Base-by-base conservation (phyloP, 2,888 invertebrate genomes). In the Seira ritae region DNA sequence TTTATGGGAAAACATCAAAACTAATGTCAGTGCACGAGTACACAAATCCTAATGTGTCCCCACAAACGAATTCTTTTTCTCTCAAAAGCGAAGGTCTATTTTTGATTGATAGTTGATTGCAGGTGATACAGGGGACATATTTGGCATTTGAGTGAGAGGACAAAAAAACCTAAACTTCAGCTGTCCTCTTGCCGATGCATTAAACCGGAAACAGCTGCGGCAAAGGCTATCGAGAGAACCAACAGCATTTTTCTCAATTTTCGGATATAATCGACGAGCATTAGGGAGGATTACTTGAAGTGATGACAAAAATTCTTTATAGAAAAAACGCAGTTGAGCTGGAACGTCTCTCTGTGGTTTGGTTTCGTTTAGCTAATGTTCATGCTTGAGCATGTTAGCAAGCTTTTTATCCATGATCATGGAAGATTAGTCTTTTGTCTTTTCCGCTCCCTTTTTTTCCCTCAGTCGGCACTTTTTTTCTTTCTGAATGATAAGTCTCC, bases 141-240 rank as follows among this genome's bases (percentile, higher is more conserved):
- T 55, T 17, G 55, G 55, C 31, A 31, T 31, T 31, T 31, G 31
- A n/a, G n/a, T n/a, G n/a, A n/a, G n/a, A 31, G 31, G 55, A 31
- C 31, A 31, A 31, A 55, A 55, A 55, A 42, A 42, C 6, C 12
- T n/a, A 55, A 55, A 55, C 55, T 17, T 55, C 17, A 55, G 15
- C 17, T 55, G 55, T 55, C 55, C 55, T 8, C 12, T 55, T n/a
- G n/a, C 15, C 17, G 74, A 74, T 81, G 75, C 37, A 81, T 76
- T 70, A 8, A 72, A 72, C 76, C 81, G 81, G 81, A 81, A 81
- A 76, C 81, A 76, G 81, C 81, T 81, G 81, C 55, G 81, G 71
- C 81, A 76, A 71, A 70, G 71, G 12, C 6, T 42, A 42, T n/a
- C n/a, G n/a, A n/a, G 31, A 8, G 31, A 31, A 8, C 8, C 31